phyloP scores from a whole-genome alignment of 2,113 vertebrate genomes.

The Propithecus coquereli region DNA sequence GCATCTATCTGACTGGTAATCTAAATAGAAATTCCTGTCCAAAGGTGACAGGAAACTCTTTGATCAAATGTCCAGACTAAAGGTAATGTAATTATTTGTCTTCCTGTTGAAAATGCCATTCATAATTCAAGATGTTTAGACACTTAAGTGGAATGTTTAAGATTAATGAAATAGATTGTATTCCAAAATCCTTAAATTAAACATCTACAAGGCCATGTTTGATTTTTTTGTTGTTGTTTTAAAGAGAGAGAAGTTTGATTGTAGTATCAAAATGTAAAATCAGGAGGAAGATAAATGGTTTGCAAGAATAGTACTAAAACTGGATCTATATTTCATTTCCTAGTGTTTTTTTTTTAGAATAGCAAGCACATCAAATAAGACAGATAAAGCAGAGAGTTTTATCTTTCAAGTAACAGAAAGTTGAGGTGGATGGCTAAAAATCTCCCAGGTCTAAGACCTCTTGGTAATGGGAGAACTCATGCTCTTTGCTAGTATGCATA shows the following conservation, averaged over 20 bases:
- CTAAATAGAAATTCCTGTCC: constrained; percentile 44
- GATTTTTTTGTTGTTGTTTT: not conserved
- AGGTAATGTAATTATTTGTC: constrained; percentile 42
- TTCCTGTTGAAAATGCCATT: constrained; percentile 31
- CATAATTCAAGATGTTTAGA: constrained; percentile 39
- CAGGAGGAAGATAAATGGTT: not conserved
- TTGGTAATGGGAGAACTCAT: not conserved
- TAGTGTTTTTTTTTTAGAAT: not conserved
- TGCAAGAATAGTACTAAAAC: not conserved
- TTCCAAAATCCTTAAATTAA: not conserved
- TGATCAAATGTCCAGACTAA: constrained; percentile 35
- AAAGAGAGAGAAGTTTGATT: not conserved
- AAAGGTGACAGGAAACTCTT: constrained; percentile 36
- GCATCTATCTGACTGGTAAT: constrained; percentile 14
- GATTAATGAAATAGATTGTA: not conserved
- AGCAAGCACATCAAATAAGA: not conserved
- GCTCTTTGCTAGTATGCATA: not conserved
- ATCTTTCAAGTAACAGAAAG: not conserved
- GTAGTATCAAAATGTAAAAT: constrained; percentile 5
- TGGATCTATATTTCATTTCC: not conserved
- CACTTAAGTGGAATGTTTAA: not conserved
- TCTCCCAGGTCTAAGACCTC: not conserved
- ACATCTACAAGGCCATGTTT: not conserved
- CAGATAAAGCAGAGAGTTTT: not conserved
- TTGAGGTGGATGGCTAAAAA: not conserved